Percentiles rank a stretch among this genome's conserved stretches.
phyloP scores from a whole-genome alignment of 2,797 vertebrate genomes.

The Rhincodon typus region DNA sequence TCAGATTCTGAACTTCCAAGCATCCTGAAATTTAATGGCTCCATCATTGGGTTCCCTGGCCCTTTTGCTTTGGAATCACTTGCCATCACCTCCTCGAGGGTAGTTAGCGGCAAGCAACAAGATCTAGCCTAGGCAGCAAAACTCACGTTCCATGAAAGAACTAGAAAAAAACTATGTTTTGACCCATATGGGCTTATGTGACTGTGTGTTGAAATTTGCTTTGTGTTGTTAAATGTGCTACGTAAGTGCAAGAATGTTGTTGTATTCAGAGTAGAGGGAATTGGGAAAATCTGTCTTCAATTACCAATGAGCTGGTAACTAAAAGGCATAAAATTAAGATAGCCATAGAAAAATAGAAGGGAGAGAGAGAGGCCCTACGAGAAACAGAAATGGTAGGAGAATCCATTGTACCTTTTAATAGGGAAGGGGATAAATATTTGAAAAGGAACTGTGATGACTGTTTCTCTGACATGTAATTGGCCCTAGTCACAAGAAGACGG shows the following conservation, averaged over 20 bases:
- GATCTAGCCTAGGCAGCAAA: too few species aligned
- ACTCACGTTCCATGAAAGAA: too few species aligned
- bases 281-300: background rate
- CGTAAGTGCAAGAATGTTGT: background rate
- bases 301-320: background rate
- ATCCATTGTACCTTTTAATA: background rate
- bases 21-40: background rate
- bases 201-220: background rate
- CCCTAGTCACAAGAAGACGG: too few species aligned
- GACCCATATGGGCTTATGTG: too few species aligned
- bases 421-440: background rate
- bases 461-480: background rate
- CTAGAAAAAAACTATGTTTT: too few species aligned
- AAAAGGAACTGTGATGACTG: background rate
- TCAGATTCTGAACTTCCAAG: background rate
- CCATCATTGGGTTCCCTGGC: background rate
- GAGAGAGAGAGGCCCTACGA: background rate
- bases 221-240: background rate
- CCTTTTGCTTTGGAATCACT: background rate
- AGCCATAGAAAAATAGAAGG: background rate
- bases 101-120: too few species aligned
- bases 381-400: background rate
- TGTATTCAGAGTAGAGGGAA: background rate
- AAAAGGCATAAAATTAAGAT: background rate
- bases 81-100: too few species aligned